Percentiles rank a stretch among this genome's conserved stretches.
Conservation (phyloP, 2,113 vertebrate species). For the Pachypanchax playfairii region DNA sequence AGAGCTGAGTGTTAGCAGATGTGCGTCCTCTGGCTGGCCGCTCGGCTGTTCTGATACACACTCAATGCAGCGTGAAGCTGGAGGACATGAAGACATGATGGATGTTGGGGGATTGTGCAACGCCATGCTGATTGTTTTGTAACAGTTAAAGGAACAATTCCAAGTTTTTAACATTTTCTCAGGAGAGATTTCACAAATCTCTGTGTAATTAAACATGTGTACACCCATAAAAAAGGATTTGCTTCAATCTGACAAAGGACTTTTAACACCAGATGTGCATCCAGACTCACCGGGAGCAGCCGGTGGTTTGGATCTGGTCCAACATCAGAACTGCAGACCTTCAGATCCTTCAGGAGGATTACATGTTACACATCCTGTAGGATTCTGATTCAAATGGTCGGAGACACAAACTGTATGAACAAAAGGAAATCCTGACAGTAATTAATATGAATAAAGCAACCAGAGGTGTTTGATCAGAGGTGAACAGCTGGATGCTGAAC, state of each 20-base stretch:
- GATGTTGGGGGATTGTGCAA: constrained; percentile 12
- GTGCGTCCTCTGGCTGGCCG: constrained; percentile 9
- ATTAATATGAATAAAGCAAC: neutral
- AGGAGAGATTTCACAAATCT: neutral
- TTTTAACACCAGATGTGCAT: neutral
- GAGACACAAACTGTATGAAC: neutral
- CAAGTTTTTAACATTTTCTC: neutral
- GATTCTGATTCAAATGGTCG: neutral
- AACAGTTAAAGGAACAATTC: constrained; percentile 1
- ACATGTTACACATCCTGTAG: neutral
- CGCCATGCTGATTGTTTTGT: neutral
- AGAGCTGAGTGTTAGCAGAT: constrained; percentile 18
- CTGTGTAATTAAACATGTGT: neutral
- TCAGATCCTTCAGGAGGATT: too few relatives aligned
- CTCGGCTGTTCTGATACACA: constrained; percentile 1
- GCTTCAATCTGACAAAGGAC: neutral
- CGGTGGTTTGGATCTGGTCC: neutral
- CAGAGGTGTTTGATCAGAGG: neutral
- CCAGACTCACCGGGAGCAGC: neutral
- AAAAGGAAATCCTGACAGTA: neutral
- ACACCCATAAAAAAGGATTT: neutral
- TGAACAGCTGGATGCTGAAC: neutral
- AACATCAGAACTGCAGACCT: neutral
- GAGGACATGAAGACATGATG: constrained; percentile 3
- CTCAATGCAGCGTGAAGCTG: constrained; percentile 9